phyloP scores from a whole-genome alignment of 2,888 invertebrate genomes.

The Pachycephus smyrnensis region DNA sequence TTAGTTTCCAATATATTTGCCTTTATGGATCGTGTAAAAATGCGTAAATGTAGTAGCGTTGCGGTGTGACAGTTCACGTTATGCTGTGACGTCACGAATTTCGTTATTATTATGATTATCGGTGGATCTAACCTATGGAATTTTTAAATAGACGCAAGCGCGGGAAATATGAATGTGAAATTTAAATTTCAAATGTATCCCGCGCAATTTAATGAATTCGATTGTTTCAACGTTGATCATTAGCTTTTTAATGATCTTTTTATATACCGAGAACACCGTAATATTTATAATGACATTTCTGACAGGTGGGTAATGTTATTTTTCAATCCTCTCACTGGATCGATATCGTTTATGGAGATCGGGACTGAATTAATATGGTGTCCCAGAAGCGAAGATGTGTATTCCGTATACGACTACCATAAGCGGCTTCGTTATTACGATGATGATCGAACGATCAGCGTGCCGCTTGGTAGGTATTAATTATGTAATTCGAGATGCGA shows the following conservation, averaged over 20 bases:
- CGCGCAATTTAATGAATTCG: too few relatives aligned
- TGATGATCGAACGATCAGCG: background rate
- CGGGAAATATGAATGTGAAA: too few relatives aligned
- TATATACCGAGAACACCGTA: background rate
- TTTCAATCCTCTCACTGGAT: background rate
- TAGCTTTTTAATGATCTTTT: background rate
- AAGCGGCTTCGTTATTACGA: constrained; percentile 1
- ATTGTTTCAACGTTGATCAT: too few relatives aligned
- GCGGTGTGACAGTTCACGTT: background rate
- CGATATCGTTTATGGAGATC: background rate
- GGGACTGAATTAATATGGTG: background rate
- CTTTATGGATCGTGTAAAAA: background rate
- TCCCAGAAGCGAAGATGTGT: background rate
- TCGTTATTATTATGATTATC: background rate
- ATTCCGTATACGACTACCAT: background rate
- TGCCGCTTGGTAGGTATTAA: constrained; percentile 1
- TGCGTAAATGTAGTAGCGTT: background rate
- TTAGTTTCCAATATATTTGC: background rate
- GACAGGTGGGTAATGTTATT: background rate
- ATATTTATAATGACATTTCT: background rate
- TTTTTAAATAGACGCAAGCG: background rate
- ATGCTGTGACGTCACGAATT: background rate
- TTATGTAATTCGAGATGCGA: constrained; percentile 7
- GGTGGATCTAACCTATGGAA: background rate
- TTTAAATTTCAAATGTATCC: too few relatives aligned